These are phyloP conservation scores for Hydrolagus colliei DNA, from an alignment of 2,797 vertebrate species.

Conservation along the genomic window DNA sequence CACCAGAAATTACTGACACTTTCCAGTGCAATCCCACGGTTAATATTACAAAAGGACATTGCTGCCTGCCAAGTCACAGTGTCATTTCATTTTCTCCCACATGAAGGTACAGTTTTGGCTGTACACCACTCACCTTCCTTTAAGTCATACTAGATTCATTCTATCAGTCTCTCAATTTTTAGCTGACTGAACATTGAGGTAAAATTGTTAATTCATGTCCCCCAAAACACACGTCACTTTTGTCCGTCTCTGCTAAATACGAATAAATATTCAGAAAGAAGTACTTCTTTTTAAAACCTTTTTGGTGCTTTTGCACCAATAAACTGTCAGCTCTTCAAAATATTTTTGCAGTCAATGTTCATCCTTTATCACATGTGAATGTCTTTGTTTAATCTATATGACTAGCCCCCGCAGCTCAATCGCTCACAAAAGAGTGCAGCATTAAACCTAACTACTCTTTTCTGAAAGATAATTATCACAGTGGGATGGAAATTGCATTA, in stretches of 20 bases:
- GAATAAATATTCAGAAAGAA: not conserved
- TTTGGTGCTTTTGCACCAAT: not conserved
- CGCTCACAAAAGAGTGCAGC: no score
- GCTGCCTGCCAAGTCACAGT: not conserved
- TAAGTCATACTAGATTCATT: not conserved
- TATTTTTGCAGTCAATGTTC: no score
- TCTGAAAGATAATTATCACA: no score
- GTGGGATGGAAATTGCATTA: no score
- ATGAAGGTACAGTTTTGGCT: not conserved
- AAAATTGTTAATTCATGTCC: not conserved
- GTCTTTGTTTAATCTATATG: no score
- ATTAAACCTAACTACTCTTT: no score
- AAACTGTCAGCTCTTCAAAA: no score
- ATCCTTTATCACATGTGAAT: no score
- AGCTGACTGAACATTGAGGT: not conserved
- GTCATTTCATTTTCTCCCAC: not conserved
- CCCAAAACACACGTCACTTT: not conserved
- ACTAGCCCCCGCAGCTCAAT: no score
- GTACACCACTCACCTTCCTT: not conserved
- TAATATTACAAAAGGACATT: not conserved
- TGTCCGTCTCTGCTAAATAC: not conserved
- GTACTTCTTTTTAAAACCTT: not conserved
- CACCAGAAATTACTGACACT: not conserved
- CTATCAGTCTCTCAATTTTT: not conserved
- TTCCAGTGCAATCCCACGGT: no score